Evolutionary conservation across 2,888 invertebrate genomes (phyloP).

Genomic region (Pegoplata infirma): DNA sequence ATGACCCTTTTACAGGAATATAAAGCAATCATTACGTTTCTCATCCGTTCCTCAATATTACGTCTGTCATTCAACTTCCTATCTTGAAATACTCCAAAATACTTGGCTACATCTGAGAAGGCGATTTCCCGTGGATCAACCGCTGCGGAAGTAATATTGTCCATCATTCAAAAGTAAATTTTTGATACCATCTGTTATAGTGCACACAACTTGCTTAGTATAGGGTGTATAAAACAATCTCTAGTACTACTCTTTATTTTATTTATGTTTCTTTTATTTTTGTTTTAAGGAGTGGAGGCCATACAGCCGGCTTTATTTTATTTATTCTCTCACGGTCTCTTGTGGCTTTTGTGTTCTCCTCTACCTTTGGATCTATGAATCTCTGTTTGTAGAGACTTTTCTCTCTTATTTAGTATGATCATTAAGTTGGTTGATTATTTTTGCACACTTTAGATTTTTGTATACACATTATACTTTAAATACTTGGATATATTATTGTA

Average conservation of each 20-base stretch:
- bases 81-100: no score
- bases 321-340: not conserved
- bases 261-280: not conserved
- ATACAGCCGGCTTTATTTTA: conserved; percentile 20
- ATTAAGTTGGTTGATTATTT: conserved; percentile 35
- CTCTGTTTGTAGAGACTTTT: conserved; percentile 12
- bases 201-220: not conserved
- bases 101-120: no score
- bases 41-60: no score
- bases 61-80: no score
- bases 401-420: conserved; percentile 36
- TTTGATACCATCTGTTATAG: no score
- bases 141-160: no score
- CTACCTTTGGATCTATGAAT: not conserved
- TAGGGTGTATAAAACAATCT: not conserved
- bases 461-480: not conserved
- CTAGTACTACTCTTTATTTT: not conserved
- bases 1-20: no score
- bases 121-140: no score
- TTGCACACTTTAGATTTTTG: conserved; percentile 22
- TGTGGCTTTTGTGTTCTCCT: not conserved
- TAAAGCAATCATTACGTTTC: no score
- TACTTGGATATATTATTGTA: conserved; percentile 16
- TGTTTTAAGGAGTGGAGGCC: conserved; percentile 55
- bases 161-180: no score